Percentiles rank a stretch among this genome's conserved stretches.
phyloP scores from a whole-genome alignment of 2,113 vertebrate genomes.

The Genyomyrus donnyi region DNA sequence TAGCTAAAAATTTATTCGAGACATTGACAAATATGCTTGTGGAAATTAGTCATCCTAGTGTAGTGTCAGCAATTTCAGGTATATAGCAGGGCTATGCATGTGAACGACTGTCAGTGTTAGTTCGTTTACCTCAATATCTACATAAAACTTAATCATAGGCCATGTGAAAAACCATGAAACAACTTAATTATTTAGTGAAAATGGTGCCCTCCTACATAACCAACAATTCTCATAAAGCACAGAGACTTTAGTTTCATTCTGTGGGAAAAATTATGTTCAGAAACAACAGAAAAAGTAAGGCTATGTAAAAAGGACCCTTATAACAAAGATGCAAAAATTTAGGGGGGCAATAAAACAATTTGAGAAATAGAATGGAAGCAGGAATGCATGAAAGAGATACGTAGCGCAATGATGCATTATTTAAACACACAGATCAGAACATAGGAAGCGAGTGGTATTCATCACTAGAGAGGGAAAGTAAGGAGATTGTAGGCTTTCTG shows the following conservation, averaged over 20 bases:
- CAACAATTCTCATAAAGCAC: not conserved
- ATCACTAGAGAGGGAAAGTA: not conserved
- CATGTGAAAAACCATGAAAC: constrained; percentile 12
- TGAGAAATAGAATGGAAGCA: not conserved
- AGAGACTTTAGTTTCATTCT: not conserved
- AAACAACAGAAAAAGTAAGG: not conserved
- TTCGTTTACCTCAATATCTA: constrained; percentile 1
- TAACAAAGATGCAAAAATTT: not conserved
- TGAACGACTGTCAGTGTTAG: not conserved
- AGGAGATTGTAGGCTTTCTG: not conserved
- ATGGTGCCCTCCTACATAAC: constrained; percentile 1
- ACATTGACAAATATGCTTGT: constrained; percentile 1
- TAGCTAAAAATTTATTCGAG: constrained; percentile 9
- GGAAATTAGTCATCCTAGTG: constrained; percentile 15
- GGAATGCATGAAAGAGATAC: not conserved
- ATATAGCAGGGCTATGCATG: not conserved
- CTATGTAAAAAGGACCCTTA: not conserved
- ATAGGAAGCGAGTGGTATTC: not conserved
- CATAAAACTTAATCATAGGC: not conserved
- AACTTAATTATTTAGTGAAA: not conserved
- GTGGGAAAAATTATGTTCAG: not conserved
- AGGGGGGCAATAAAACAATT: not conserved
- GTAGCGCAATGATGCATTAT: not conserved
- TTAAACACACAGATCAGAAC: not conserved
- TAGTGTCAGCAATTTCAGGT: constrained; percentile 12